Conservation (phyloP, 2,113 vertebrate genomes). For the Phaethon lepturus region DNA sequence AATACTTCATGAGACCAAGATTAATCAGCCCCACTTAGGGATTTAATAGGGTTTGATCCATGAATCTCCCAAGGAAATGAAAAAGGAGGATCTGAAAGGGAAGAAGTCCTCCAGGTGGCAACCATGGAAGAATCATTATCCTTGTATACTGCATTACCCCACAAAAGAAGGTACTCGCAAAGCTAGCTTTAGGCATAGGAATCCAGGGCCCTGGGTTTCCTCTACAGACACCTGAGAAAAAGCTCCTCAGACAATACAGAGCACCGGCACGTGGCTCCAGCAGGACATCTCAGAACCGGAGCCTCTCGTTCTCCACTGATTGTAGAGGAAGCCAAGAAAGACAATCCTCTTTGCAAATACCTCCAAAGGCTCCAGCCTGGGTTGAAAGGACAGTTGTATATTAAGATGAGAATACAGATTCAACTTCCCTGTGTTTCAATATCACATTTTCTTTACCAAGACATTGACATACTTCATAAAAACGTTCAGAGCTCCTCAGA, state of each 20-base stretch:
- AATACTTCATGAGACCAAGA: background rate
- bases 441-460: slow-evolving; percentile 32
- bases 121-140: background rate
- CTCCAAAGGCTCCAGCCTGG: background rate
- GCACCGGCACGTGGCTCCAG: background rate
- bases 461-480: slow-evolving; percentile 57
- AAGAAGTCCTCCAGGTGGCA: background rate
- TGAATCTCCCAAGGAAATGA: background rate
- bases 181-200: background rate
- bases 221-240: background rate
- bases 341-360: background rate
- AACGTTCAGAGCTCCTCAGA: background rate
- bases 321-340: background rate
- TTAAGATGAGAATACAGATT: background rate
- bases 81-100: background rate
- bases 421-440: background rate
- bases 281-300: background rate
- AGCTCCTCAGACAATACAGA: background rate
- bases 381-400: background rate
- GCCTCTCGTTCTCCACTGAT: background rate
- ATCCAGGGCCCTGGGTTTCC: background rate
- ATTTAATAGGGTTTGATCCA: background rate
- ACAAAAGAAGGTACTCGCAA: background rate
- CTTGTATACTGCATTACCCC: background rate
- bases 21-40: background rate